Conservation (phyloP, 53 echinoderm and acorn worm species). For the Mesocentrotus franciscanus region DNA sequence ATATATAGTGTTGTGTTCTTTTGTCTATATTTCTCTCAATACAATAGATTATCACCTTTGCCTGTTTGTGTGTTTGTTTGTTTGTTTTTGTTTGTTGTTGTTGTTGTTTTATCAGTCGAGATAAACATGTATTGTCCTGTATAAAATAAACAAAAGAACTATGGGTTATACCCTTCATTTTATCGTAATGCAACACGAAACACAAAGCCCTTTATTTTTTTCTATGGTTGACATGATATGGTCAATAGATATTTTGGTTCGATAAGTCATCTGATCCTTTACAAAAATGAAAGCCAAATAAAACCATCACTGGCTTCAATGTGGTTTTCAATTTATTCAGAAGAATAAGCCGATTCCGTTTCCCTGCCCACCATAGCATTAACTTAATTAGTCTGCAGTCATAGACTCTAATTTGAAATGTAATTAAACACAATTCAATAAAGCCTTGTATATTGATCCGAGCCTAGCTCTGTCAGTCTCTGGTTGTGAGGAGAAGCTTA, state of each 20-base stretch:
- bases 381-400: neutral
- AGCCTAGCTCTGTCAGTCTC: no score
- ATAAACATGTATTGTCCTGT: neutral
- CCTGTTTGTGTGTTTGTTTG: neutral
- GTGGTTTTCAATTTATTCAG: neutral
- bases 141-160: neutral
- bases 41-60: neutral
- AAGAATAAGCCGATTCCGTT: neutral
- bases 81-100: no score
- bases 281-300: neutral
- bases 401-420: no score
- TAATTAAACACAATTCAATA: no score
- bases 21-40: neutral
- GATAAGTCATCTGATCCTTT: neutral
- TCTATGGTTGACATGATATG: neutral
- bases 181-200: neutral
- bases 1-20: neutral
- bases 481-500: no score
- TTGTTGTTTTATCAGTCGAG: neutral
- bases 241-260: neutral
- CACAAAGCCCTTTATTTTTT: neutral
- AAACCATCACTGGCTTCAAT: neutral
- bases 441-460: no score
- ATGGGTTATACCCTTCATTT: neutral
- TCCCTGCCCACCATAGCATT: neutral